These are phyloP conservation scores for Mystacornis crossleyi DNA, from an alignment of 2,113 vertebrate genomes.

Conservation along the genomic window DNA sequence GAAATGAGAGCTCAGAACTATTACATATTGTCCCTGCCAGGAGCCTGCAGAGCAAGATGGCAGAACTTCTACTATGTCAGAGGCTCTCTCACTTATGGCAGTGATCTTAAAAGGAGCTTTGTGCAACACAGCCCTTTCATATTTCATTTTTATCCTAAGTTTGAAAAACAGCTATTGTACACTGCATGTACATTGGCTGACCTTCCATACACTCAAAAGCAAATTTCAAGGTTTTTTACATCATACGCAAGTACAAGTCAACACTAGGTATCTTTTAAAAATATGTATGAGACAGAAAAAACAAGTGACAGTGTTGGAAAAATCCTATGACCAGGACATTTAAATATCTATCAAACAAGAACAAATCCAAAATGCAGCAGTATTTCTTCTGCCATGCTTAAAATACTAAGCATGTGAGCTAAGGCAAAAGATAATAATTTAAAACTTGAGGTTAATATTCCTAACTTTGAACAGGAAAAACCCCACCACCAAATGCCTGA, in stretches of 20 bases:
- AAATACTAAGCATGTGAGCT: not conserved
- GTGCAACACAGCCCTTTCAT: not conserved
- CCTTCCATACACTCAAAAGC: not conserved
- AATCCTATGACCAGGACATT: not conserved
- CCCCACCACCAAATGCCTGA: not conserved
- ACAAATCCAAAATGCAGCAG: not conserved
- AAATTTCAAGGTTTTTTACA: not conserved
- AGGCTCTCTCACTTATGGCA: not conserved
- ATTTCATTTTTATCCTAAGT: not conserved
- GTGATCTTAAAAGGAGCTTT: not conserved
- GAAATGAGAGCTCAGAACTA: not conserved
- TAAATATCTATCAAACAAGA: not conserved
- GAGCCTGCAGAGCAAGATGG: not conserved
- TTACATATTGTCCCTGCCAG: fast-evolving
- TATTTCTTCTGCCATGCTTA: not conserved
- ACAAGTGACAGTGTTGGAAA: not conserved
- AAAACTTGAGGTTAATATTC: not conserved
- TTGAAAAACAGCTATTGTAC: not conserved
- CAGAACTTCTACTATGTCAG: not conserved
- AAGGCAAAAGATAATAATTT: not conserved
- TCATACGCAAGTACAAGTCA: not conserved
- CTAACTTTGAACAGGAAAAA: not conserved
- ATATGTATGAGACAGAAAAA: not conserved
- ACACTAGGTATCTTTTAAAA: not conserved
- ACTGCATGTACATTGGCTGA: not conserved